phyloP scores from a whole-genome alignment of 2,888 invertebrate genomes.

The Plagodis pulveraria region DNA sequence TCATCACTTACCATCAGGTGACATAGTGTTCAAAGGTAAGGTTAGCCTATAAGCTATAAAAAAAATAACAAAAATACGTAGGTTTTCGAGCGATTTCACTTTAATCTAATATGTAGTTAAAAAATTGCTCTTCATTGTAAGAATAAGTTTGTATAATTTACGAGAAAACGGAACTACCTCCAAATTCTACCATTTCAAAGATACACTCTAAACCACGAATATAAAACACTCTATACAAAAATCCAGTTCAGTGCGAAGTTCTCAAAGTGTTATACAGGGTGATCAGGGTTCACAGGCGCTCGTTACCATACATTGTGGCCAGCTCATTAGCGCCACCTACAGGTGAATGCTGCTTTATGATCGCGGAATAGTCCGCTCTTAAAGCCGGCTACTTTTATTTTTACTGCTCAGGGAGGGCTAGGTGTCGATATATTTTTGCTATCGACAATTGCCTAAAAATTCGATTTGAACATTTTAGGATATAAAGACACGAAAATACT shows the following conservation, averaged over 20 bases:
- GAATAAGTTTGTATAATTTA: too few species aligned
- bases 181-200: not conserved
- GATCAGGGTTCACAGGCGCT: slow-evolving; percentile 19
- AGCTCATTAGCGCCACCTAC: slow-evolving; percentile 58
- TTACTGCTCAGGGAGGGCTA: slow-evolving; percentile 47
- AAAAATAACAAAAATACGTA: too few species aligned
- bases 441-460: too few species aligned
- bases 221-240: slow-evolving; percentile 14
- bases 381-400: slow-evolving; percentile 67
- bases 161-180: not conserved
- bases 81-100: too few species aligned
- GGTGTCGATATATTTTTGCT: slow-evolving; percentile 8
- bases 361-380: slow-evolving; percentile 66
- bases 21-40: too few species aligned
- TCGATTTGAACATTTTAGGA: too few species aligned
- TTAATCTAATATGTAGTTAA: too few species aligned
- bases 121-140: too few species aligned
- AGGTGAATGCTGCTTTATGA: slow-evolving; percentile 63
- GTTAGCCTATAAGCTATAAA: too few species aligned
- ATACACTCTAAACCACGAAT: not conserved
- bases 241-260: slow-evolving; percentile 9
- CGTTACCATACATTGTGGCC: slow-evolving; percentile 58
- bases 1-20: too few species aligned
- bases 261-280: slow-evolving; percentile 22
- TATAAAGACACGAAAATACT: too few species aligned